Evolutionary conservation across 2,797 vertebrate genomes (phyloP).

Genomic region (Coluber constrictor): DNA sequence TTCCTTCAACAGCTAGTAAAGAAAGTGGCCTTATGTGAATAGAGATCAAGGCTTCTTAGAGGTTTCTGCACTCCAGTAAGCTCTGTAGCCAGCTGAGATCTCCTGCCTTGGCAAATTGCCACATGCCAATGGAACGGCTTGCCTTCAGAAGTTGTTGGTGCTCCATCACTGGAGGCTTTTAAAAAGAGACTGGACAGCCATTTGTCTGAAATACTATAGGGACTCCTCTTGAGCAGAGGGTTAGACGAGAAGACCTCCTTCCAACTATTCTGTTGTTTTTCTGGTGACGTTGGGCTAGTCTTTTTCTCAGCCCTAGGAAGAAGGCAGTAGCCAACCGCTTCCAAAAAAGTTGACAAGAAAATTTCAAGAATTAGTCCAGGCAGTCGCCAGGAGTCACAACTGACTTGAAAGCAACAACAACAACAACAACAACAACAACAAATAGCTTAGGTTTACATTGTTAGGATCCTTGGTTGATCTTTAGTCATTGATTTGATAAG

Average conservation of each 20-base stretch:
- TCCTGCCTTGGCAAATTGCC: background rate
- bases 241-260: background rate
- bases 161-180: background rate
- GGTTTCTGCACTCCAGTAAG: background rate
- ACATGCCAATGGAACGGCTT: background rate
- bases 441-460: background rate
- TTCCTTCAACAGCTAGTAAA: background rate
- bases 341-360: background rate
- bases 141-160: background rate
- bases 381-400: background rate
- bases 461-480: background rate
- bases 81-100: background rate
- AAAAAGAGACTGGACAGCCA: background rate
- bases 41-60: rapidly evolving
- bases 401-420: background rate
- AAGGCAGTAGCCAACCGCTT: background rate
- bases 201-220: background rate
- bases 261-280: background rate
- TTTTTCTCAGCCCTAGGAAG: background rate
- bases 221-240: background rate
- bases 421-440: background rate
- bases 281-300: background rate
- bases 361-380: background rate
- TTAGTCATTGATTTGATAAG: background rate
- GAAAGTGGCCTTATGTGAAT: background rate